Evolutionary conservation across 2,888 invertebrate species (phyloP).

Genomic region (Acrobasis consociella): DNA sequence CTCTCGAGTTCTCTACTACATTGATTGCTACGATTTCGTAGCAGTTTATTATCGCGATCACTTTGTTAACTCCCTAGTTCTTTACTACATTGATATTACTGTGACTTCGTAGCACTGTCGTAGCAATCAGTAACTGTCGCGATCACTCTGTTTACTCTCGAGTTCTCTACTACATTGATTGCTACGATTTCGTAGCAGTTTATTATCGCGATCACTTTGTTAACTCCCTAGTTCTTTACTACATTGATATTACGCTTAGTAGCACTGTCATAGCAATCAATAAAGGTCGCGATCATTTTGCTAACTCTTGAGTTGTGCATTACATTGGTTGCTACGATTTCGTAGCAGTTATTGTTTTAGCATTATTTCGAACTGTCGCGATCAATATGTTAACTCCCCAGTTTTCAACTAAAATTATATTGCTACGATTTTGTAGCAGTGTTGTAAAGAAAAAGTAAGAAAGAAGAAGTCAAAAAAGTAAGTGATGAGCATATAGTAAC

Average conservation of each 20-base stretch:
- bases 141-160: not conserved
- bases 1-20: not conserved
- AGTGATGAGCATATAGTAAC: too few species aligned
- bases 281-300: not conserved
- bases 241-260: not conserved
- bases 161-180: not conserved
- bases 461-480: too few species aligned
- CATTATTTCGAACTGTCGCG: too few species aligned
- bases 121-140: constrained; percentile 2
- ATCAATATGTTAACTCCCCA: not conserved
- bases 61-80: not conserved
- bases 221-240: not conserved
- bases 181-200: too few species aligned
- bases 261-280: not conserved
- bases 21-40: not conserved
- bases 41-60: not conserved
- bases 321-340: not conserved
- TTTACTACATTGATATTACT: not conserved
- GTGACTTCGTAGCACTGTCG: not conserved
- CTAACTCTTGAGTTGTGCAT: not conserved
- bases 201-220: not conserved
- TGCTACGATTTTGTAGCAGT: too few species aligned
- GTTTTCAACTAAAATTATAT: not conserved
- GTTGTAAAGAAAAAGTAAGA: too few species aligned
- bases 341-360: too few species aligned